Evolutionary conservation across 2,797 vertebrate species (phyloP), one percentile per base, ranked within the genome.

Genomic region (Sebastes trivittatus): DNA sequence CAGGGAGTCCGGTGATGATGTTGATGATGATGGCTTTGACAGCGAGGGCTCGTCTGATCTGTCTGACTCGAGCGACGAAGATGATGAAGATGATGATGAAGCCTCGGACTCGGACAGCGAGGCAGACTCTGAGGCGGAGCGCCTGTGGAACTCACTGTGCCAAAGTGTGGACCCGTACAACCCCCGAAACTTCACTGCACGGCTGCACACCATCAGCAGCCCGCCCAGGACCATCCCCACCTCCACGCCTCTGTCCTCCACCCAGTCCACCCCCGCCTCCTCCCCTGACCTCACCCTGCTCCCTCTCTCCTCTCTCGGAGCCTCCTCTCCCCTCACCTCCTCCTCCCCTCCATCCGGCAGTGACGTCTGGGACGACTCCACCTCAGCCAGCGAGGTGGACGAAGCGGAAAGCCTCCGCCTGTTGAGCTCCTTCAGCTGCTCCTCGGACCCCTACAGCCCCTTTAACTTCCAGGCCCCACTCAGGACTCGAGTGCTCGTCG

Each of bases 361-460:
- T 9, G 94, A 94, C 34, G 25, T 49, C 2, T 94, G 94, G 80
- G 95, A 96, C 0, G 96, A 96, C 66, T 94, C 90, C 0, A 63
- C 89, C 1, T 93, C 89, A 0, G 89, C 84, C 59, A 93, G 96
- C 0, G 97, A 97, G 27, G 92, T 73, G 61, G 97, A 98, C 0
- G 97, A 98, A 58, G 94, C 91, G 0, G 98, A 98, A 55, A 97
- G 81, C 78, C 83, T 96, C 55, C 95, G 80, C n/a, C 95, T 98
- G 36, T 97, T 96, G 97, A 96, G 95, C 89, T 97, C 97, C 0
- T 98, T 99, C 88, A 95, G 93, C 90, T 91, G 92, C 80, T 95
- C 95, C 6, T 93, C 95, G 0, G 98, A 99, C 85, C 98, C 98
- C 0, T 99, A 98, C 76, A 97, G 97, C 81, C 97, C 95, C 54